Conservation (phyloP, 1,140 invertebrate genomes). For the Drosophila bifasciata region DNA sequence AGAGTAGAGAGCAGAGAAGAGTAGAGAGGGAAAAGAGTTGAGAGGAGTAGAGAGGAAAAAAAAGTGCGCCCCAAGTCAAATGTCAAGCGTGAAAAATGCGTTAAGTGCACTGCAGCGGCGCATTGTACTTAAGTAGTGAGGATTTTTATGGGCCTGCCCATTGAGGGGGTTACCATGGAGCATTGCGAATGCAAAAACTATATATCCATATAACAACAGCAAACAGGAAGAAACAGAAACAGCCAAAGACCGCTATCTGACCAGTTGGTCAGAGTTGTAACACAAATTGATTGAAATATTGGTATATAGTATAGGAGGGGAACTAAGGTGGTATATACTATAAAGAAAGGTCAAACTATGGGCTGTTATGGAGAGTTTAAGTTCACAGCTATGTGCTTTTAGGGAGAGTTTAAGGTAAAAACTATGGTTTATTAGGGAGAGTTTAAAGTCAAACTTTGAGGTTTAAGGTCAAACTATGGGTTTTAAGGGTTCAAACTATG, state of each 20-base stretch:
- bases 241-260: conserved; percentile 2
- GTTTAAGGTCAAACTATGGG: not conserved
- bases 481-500: conserved; percentile 1
- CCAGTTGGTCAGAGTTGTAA: conserved; percentile 32
- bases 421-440: too few relatives aligned
- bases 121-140: conserved; percentile 77
- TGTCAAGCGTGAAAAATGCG: conserved; percentile 83
- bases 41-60: conserved; percentile 42
- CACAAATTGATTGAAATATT: conserved; percentile 27
- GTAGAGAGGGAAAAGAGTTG: too few relatives aligned
- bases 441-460: too few relatives aligned
- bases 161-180: conserved; percentile 44
- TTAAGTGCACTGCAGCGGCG: conserved; percentile 77
- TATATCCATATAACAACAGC: conserved; percentile 23
- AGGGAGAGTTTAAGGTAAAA: not conserved
- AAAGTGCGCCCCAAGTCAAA: conserved; percentile 82
- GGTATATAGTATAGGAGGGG: too few relatives aligned
- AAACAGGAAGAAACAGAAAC: conserved; percentile 19
- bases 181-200: conserved; percentile 59
- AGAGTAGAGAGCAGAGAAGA: too few relatives aligned
- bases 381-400: too few relatives aligned
- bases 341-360: conserved; percentile 11
- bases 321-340: conserved; percentile 5
- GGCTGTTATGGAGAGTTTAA: not conserved
- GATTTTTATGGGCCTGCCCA: conserved; percentile 64